Conservation (phyloP, 1,140 invertebrate species). For the Anastrepha ludens region DNA sequence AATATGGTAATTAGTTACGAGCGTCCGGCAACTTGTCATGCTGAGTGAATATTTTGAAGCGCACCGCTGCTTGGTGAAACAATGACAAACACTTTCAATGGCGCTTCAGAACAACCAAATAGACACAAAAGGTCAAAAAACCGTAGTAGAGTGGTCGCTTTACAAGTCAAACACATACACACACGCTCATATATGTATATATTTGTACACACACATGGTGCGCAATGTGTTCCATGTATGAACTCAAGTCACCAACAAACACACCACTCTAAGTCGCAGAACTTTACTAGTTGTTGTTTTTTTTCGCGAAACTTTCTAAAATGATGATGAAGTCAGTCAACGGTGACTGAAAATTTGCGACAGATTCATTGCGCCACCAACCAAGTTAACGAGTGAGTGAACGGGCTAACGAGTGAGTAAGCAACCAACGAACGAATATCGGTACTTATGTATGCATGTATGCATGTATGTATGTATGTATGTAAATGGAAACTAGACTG, state of each 20-base stretch:
- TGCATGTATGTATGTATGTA: neutral
- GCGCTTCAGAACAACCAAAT: slow-evolving; percentile 14
- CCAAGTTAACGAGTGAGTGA: neutral
- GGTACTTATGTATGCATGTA: neutral
- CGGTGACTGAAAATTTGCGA: neutral
- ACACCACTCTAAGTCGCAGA: too few relatives aligned
- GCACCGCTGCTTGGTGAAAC: too few relatives aligned
- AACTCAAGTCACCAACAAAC: too few relatives aligned
- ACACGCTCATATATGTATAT: neutral
- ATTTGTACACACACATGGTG: neutral
- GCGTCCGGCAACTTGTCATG: neutral
- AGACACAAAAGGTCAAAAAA: slow-evolving; percentile 13
- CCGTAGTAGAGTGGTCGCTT: neutral
- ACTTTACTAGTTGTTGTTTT: neutral
- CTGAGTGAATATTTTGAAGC: too few relatives aligned
- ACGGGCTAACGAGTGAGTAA: neutral
- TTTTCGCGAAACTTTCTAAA: slow-evolving; percentile 22
- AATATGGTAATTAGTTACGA: neutral
- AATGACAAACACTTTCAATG: neutral
- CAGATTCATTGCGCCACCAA: neutral
- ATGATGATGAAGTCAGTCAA: slow-evolving; percentile 18
- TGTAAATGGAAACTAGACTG: neutral
- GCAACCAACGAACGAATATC: neutral
- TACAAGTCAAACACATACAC: neutral
- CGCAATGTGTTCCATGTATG: too few relatives aligned